These are phyloP conservation scores for Phrynocephalus vlangalii DNA, from an alignment of 2,797 vertebrate genomes.

Conservation along the genomic window DNA sequence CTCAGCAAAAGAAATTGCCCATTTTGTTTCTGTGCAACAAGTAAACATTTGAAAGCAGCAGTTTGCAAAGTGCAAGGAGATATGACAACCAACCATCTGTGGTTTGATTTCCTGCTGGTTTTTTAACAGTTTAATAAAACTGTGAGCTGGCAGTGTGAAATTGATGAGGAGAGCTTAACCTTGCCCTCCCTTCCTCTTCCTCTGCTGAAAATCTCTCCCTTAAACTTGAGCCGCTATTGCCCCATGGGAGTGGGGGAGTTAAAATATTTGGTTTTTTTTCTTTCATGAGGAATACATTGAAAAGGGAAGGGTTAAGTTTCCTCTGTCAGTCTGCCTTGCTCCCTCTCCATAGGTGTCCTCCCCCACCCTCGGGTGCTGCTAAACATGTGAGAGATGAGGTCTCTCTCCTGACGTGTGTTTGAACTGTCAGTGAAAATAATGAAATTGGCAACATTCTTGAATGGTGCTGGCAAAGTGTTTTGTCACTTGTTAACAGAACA, in stretches of 20 bases:
- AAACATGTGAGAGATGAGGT: neutral
- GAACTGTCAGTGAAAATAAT: neutral
- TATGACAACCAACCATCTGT: neutral
- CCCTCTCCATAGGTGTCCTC: neutral
- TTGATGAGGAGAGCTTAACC: neutral
- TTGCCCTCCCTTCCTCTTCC: neutral
- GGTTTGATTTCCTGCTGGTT: neutral
- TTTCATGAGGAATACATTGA: neutral
- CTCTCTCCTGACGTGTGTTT: neutral
- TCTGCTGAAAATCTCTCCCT: neutral
- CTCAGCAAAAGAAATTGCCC: neutral
- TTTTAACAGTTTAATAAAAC: neutral
- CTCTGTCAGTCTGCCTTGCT: neutral
- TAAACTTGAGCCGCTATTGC: neutral
- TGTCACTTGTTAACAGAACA: constrained; percentile 6
- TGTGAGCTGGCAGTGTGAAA: neutral
- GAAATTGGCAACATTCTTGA: neutral
- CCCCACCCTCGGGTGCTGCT: neutral
- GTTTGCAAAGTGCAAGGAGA: neutral
- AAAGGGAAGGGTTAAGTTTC: neutral
- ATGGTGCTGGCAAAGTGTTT: neutral
- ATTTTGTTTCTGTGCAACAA: neutral
- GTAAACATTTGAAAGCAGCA: neutral
- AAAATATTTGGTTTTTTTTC: no score
- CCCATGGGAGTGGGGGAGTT: neutral